A percentile compares a stretch with the other conserved stretches of the same genome.
These are phyloP conservation scores for Ceratina japonica DNA, from an alignment of 1,140 invertebrate genomes.

Conservation along the genomic window DNA sequence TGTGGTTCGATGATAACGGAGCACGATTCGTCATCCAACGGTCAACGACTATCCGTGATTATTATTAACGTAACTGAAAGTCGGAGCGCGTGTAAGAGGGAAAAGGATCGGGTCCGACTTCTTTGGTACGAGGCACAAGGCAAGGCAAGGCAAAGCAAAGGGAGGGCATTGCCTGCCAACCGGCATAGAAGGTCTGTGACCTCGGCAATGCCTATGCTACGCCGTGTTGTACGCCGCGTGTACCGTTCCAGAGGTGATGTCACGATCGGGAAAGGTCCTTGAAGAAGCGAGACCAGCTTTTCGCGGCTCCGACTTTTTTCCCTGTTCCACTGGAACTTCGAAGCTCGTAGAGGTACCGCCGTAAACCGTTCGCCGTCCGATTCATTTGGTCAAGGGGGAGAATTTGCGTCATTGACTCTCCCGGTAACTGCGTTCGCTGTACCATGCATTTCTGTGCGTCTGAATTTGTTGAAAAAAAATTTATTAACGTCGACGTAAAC, in stretches of 20 bases:
- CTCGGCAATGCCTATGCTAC: conserved; percentile 71
- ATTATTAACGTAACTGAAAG: conserved; percentile 61
- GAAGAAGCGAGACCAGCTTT: conserved; percentile 27
- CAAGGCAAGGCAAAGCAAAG: conserved; percentile 48
- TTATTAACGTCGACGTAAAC: background rate
- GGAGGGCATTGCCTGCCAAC: conserved; percentile 72
- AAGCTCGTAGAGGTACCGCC: background rate
- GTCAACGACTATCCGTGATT: conserved; percentile 35
- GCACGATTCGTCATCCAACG: background rate
- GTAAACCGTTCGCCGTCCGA: background rate
- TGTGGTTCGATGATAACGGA: too few relatives aligned
- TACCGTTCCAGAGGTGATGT: conserved; percentile 70
- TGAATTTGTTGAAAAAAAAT: background rate
- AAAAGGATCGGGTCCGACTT: conserved; percentile 49
- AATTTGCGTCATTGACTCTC: background rate
- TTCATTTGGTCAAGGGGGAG: background rate
- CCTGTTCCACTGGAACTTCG: background rate
- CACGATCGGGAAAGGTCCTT: conserved; percentile 59
- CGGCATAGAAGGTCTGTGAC: conserved; percentile 77
- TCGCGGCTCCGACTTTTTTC: conserved; percentile 5
- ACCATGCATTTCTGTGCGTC: background rate
- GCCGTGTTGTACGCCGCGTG: conserved; percentile 46
- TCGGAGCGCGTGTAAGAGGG: conserved; percentile 40
- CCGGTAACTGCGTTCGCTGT: background rate
- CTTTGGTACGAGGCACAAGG: conserved; percentile 49